phyloP scores from a whole-genome alignment of 2,797 vertebrate species.

The Pelochelys cantorii region DNA sequence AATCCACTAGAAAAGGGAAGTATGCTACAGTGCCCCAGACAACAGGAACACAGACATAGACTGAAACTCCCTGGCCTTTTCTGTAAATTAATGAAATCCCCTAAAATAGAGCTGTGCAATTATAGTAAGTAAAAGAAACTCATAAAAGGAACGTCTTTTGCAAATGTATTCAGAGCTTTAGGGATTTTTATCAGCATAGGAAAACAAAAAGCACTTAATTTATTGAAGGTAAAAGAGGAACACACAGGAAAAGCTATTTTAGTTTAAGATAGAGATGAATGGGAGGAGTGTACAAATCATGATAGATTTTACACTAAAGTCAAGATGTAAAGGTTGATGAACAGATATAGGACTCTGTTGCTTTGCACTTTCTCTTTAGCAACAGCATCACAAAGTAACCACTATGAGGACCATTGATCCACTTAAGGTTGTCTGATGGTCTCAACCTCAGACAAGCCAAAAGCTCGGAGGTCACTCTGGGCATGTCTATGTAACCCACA shows the following conservation, averaged over 20 bases:
- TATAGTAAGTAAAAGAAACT: background rate
- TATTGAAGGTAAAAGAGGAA: background rate
- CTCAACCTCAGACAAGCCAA: background rate
- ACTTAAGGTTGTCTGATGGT: background rate
- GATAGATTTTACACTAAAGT: background rate
- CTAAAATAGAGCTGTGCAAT: background rate
- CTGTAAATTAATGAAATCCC: background rate
- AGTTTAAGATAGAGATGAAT: background rate
- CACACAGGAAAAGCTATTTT: background rate
- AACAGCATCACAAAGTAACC: background rate
- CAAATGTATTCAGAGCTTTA: background rate
- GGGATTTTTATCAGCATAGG: background rate
- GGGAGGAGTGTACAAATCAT: background rate
- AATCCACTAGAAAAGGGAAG: background rate
- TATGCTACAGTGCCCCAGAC: background rate
- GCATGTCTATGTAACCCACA: too few species aligned
- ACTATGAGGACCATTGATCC: background rate
- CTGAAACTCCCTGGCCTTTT: background rate
- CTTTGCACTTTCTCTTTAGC: background rate
- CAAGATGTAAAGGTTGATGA: too few species aligned
- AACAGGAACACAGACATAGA: background rate
- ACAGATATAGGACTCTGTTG: background rate
- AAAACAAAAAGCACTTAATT: background rate
- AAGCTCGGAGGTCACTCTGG: background rate
- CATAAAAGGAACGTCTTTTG: background rate